Conservation (phyloP, 2,797 vertebrate genomes). For the Acanthurus leucopareius region DNA sequence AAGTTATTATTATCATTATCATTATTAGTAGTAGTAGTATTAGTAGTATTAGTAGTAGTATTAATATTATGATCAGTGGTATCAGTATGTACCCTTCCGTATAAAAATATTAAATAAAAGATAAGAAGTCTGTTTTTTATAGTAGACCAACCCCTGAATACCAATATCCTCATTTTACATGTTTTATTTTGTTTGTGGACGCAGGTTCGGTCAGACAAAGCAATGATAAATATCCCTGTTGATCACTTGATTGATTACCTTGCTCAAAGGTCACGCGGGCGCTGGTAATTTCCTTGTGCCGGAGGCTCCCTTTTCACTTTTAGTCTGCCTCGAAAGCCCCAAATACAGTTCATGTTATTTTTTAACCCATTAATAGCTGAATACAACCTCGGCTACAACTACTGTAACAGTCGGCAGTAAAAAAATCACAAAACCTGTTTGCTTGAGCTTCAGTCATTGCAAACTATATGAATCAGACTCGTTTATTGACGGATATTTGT, state of each 20-base stretch:
- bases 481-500: constrained; percentile 61
- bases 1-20: no score
- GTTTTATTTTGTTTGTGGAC: constrained; percentile 69
- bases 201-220: constrained; percentile 89
- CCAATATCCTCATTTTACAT: constrained; percentile 42
- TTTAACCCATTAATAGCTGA: constrained; percentile 88
- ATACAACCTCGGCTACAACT: constrained; percentile 45
- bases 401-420: constrained; percentile 49
- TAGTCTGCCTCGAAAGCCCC: constrained; percentile 90
- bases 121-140: neutral
- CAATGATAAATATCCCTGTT: constrained; percentile 99
- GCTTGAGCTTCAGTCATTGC: neutral
- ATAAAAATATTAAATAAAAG: no score
- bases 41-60: no score
- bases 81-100: no score
- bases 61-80: no score
- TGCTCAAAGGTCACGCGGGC: constrained; percentile 97
- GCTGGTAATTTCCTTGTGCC: constrained; percentile 98
- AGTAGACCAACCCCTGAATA: neutral
- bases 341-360: constrained; percentile 86
- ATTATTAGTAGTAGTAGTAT: no score
- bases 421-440: neutral
- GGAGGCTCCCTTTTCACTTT: constrained; percentile 97
- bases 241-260: constrained; percentile 99
- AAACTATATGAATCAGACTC: constrained; percentile 6